Evolutionary conservation across 1,140 invertebrate species (phyloP).

Genomic region (Coptotermes formosanus): DNA sequence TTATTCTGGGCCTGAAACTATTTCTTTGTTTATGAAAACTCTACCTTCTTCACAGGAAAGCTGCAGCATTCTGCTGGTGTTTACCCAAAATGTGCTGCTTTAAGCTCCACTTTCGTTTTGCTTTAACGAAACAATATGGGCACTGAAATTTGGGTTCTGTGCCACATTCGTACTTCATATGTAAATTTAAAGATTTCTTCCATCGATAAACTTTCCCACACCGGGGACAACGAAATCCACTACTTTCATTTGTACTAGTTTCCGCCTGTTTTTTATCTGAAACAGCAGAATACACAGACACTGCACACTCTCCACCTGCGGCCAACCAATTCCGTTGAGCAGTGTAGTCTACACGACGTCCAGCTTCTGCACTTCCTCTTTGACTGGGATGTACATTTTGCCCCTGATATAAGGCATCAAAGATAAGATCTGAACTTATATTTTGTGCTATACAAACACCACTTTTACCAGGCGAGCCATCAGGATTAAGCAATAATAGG

Average conservation of each 20-base stretch:
- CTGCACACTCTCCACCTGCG: neutral
- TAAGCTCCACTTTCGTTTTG: constrained; percentile 34
- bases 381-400: no score
- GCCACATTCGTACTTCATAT: constrained; percentile 45
- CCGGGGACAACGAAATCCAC: constrained; percentile 41
- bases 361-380: no score
- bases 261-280: neutral
- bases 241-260: neutral
- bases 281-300: neutral
- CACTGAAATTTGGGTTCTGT: constrained; percentile 43
- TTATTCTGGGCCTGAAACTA: no score
- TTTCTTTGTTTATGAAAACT: no score
- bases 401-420: no score
- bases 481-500: no score
- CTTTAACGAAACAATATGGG: constrained; percentile 38
- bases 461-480: no score
- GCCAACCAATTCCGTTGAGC: neutral
- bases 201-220: constrained; percentile 47
- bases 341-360: neutral
- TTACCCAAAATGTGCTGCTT: constrained; percentile 13
- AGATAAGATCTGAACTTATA: no score
- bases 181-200: constrained; percentile 41
- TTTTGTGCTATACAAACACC: no score
- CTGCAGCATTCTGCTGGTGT: neutral
- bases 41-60: no score